Base-by-base conservation (phyloP, 2,113 vertebrate species). In the Athene cunicularia region DNA sequence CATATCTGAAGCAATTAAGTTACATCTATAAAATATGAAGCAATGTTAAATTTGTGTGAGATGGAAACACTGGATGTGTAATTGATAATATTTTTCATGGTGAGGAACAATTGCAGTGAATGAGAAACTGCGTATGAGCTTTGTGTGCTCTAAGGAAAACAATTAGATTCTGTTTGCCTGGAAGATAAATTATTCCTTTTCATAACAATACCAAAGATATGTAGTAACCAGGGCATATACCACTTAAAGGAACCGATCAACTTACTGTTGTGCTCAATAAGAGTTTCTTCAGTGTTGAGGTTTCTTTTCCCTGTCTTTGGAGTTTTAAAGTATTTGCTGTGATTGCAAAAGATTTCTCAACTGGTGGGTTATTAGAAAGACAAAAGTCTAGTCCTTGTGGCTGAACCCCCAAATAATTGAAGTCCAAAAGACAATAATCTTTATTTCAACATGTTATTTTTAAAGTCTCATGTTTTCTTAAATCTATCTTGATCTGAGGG, bases 1-100 rank as follows among this genome's bases (percentile, higher is more conserved):
- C 82, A 73, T 92, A 80, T 79, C 55, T 82, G 88, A 84, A 90
- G 73, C 91, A 94, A 97, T 96, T 96, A 96, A 97, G 90, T 88
- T 89, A 58, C 33, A 94, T 70, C 75, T 82, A 91, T 97, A 96
- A 97, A 98, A 77, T 94, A 87, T n/a, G 52, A 97, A 96, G 93
- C 95, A 98, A 95, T 81, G 37, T 41, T 80, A 64, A 90, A 82
- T 95, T 77, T 83, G 55, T 88, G 60, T 88, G 70, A 83, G 79
- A 90, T 80, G 83, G 70, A 94, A 97, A 94, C 72, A 93, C 67
- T 33, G 63, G 21, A 58, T 95, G 27, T 82, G 68, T 68, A 93
- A 94, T 76, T 56, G 90, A 35, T 86, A 86, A 93, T 68, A 37
- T 37, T 70, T 60, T 39, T 79, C 43, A 28, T 76, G 59, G 43